Base-by-base conservation (phyloP, 2,888 invertebrate species). In the Synanthedon formicaeformis region DNA sequence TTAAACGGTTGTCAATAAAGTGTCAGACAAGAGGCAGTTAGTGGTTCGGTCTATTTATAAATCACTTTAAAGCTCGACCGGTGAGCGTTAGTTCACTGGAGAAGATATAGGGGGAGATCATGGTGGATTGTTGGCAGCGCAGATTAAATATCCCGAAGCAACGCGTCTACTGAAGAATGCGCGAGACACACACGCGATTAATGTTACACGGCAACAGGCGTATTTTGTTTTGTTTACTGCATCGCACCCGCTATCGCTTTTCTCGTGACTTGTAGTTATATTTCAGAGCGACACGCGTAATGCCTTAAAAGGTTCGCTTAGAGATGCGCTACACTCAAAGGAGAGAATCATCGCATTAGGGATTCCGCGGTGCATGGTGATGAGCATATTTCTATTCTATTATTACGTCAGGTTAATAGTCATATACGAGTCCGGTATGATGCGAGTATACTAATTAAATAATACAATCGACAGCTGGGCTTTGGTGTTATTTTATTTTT, bases 11-110 rank as follows among this genome's bases (percentile, higher is more conserved):
- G 41, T 60, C 60, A 60, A 57, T 62, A 63, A 61, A 34, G 67
- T 62, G 65, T 69, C 67, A n/a, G 45, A 34, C 34, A 34, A 67
- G 64, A 65, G 69, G 65, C 23, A 51, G 50, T 52, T 34, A 41
- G 34, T 57, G 66, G 62, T 82, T 78, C 73, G 78, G 78, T 67
- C 64, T 59, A 66, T 77, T 68, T 69, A 71, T 82, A 80, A 82
- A 81, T 82, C 75, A 82, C 63, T 75, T 67, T 41, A 41, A 53
- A 57, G 62, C 54, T 64, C 40, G 53, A 51, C 51, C 52, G 52
- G 41, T 54, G 51, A 52, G 51, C 41, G 50, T 54, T 41, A 49
- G 52, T 53, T 54, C 40, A 50, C 41, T 48, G 52, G 54, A 40
- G n/a, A 11, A 48, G 48, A 50, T 40, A 48, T 49, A 49, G 10